phyloP scores from a whole-genome alignment of 2,888 invertebrate genomes.

The Euproctis similis region DNA sequence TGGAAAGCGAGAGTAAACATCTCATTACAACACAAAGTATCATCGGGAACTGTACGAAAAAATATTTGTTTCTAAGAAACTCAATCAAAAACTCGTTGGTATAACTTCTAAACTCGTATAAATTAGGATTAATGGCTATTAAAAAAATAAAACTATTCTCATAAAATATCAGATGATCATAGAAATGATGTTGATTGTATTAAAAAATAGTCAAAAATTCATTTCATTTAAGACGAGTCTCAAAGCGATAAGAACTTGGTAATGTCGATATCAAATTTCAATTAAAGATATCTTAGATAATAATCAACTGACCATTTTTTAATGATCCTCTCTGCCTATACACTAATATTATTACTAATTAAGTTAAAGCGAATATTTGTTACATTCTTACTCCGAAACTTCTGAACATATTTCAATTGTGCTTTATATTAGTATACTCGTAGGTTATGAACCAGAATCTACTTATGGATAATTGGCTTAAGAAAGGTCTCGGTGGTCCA shows the following conservation, averaged over 20 bases:
- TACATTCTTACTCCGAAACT: too few relatives aligned
- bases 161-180: conserved; percentile 18
- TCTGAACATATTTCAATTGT: too few relatives aligned
- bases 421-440: too few relatives aligned
- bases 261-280: conserved; percentile 47
- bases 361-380: too few relatives aligned
- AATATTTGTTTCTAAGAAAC: conserved; percentile 7
- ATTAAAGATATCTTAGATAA: conserved; percentile 44
- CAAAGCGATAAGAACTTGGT: conserved; percentile 16
- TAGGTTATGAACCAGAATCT: too few relatives aligned
- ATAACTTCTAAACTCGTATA: conserved; percentile 5
- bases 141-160: conserved; percentile 14
- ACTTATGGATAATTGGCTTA: too few relatives aligned
- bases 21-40: too few relatives aligned
- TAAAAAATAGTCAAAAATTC: conserved; percentile 12
- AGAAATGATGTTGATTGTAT: conserved; percentile 16
- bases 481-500: too few relatives aligned
- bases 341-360: too few relatives aligned
- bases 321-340: conserved; percentile 7
- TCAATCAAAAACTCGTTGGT: conserved; percentile 9
- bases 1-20: too few relatives aligned
- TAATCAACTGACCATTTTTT: conserved; percentile 22
- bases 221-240: conserved; percentile 22
- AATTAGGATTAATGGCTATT: conserved; percentile 9
- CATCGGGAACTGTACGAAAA: too few relatives aligned